Conservation (phyloP, 1,140 invertebrate genomes). For the Hesperophylax magnus region DNA sequence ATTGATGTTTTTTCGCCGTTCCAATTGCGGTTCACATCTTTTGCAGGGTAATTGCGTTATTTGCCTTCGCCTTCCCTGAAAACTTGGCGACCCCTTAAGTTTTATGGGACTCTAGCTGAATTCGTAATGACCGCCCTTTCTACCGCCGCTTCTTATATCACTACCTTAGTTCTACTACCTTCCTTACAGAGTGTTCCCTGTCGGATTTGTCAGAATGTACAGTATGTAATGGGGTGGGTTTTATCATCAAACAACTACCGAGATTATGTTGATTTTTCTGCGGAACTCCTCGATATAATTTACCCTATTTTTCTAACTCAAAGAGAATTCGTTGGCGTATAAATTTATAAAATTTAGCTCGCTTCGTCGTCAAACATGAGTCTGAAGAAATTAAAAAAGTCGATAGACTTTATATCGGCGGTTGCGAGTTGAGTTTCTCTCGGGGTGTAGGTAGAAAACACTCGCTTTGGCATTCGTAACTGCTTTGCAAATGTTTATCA, state of each 20-base stretch:
- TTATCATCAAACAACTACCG: not conserved
- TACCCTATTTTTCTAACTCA: too few relatives aligned
- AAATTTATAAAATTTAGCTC: too few relatives aligned
- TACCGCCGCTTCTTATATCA: constrained; percentile 4
- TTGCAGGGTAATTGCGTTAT: constrained; percentile 20
- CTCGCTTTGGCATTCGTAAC: too few relatives aligned
- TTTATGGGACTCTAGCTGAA: not conserved
- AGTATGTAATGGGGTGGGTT: not conserved
- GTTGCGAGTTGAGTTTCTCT: too few relatives aligned
- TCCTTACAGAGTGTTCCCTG: not conserved
- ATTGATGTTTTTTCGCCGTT: not conserved
- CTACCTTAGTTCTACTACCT: not conserved
- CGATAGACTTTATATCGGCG: too few relatives aligned
- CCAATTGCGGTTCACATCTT: constrained; percentile 1
- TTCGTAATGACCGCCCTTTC: constrained; percentile 9
- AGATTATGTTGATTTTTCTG: too few relatives aligned
- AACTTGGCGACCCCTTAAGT: constrained; percentile 11
- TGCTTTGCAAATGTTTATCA: too few relatives aligned
- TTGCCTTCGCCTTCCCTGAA: not conserved
- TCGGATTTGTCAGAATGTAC: not conserved
- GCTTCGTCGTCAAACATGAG: too few relatives aligned
- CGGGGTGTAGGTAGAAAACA: too few relatives aligned
- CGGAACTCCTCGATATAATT: too few relatives aligned
- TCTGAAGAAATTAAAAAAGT: too few relatives aligned
- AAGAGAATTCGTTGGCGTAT: too few relatives aligned